Evolutionary conservation across 2,797 vertebrate genomes (phyloP), one percentile per base, ranked within the genome.

Genomic region (Hydrolagus colliei): DNA sequence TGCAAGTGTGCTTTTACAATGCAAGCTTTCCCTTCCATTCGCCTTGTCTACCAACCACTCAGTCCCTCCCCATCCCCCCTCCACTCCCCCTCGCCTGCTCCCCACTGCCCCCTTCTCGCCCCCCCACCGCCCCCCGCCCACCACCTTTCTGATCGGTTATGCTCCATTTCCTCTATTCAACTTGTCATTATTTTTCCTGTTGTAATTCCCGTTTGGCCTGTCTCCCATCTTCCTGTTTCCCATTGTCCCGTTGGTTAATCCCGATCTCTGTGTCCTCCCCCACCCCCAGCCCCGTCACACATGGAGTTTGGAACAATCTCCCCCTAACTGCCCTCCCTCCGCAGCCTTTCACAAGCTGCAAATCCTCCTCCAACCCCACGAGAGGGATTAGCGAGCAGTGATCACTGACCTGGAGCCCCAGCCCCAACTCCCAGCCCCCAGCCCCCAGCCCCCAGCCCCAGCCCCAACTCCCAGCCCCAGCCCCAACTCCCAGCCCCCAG

Each of bases 311-410:
- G 95, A 94, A 95, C 95, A 95, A 96, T 95, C 94, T 93, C 95
- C 94, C 97, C 96, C 92, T 94, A 95, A 95, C 95, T 95, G 95
- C 93, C 95, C 95, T 93, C 93, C 94, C 96, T 96, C 97, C 94
- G 96, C 95, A 93, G 93, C 92, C 94, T 95, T 95, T 95, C 95
- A 95, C 95, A 93, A 94, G 94, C 95, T 95, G 95, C 95, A 96
- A 97, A 97, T 97, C 96, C 96, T 96, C 95, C 96, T 96, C 95
- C 94, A 94, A 52, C 95, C 96, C 95, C 96, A 97, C 96, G 96
- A 97, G 96, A 93, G 94, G 95, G 96, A 97, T 97, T 97, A 97
- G 95, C 93, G 95, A 95, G 93, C 41, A 52, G 94, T 95, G 95
- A 52, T 52, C 95, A 95, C 93, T 95, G 95, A 94, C 96, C 94